Evolutionary conservation across 2,113 vertebrate species (phyloP).

Genomic region (Elanus axillaris): DNA sequence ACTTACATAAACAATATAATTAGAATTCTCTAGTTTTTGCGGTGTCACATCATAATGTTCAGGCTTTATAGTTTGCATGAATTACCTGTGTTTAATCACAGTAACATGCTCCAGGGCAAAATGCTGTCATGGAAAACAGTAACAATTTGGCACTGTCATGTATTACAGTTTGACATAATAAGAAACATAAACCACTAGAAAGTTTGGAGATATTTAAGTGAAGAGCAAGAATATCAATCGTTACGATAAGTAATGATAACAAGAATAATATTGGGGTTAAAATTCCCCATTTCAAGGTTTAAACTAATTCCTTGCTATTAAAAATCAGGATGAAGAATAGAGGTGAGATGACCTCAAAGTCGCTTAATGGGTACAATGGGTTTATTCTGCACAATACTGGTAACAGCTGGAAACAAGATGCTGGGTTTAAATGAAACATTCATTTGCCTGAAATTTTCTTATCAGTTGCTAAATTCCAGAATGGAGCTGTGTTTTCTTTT

Average conservation of each 20-base stretch:
- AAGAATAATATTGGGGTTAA: not conserved
- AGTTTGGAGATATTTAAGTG: not conserved
- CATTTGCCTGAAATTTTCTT: not conserved
- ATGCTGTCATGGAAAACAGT: not conserved
- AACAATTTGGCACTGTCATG: not conserved
- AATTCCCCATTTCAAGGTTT: not conserved
- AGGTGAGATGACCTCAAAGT: not conserved
- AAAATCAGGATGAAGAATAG: not conserved
- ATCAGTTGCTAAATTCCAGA: not conserved
- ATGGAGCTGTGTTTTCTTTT: not conserved
- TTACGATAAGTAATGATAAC: not conserved
- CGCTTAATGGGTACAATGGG: rapidly evolving
- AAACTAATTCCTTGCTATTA: not conserved
- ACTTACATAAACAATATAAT: not conserved
- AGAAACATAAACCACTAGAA: not conserved
- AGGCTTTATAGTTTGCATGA: not conserved
- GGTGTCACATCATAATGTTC: not conserved
- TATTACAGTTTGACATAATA: not conserved
- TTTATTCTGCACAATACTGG: not conserved
- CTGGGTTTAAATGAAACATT: not conserved
- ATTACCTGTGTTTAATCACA: not conserved
- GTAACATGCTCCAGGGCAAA: not conserved
- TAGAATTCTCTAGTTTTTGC: not conserved
- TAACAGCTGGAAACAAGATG: not conserved
- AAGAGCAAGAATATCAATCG: not conserved